phyloP scores from a whole-genome alignment of 2,888 invertebrate genomes.

The Vesta saturnalis region DNA sequence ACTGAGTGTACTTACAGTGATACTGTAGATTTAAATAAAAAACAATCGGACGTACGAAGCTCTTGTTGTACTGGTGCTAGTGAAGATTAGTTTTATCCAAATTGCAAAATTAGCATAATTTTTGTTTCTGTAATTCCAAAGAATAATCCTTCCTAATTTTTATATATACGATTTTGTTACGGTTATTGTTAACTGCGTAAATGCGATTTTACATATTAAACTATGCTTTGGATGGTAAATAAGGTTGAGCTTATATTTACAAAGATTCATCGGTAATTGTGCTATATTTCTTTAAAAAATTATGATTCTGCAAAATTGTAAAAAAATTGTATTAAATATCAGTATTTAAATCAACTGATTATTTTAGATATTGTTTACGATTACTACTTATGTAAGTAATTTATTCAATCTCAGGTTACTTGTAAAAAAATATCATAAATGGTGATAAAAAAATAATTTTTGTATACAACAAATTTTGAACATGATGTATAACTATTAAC shows the following conservation, averaged over 20 bases:
- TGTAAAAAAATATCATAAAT: neutral
- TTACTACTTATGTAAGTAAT: neutral
- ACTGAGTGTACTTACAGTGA: slow-evolving; percentile 54
- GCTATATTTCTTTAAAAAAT: neutral
- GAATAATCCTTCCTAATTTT: neutral
- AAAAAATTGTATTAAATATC: neutral
- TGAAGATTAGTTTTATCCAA: slow-evolving; percentile 39
- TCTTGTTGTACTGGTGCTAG: slow-evolving; percentile 57
- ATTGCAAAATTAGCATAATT: neutral
- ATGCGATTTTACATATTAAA: neutral
- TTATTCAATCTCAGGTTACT: neutral
- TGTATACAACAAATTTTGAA: no score
- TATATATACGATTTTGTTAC: neutral
- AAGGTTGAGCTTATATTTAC: neutral
- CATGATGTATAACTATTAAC: no score
- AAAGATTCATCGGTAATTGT: neutral
- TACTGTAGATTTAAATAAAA: slow-evolving; percentile 59
- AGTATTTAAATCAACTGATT: neutral
- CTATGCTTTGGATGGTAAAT: slow-evolving; percentile 2
- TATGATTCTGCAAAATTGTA: neutral
- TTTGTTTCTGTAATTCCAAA: neutral
- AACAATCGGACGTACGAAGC: slow-evolving; percentile 53
- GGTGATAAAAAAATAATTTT: no score
- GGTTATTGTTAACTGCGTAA: neutral
- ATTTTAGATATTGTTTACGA: neutral